Evolutionary conservation across 2,113 vertebrate species (phyloP).

Genomic region (Eira barbara): DNA sequence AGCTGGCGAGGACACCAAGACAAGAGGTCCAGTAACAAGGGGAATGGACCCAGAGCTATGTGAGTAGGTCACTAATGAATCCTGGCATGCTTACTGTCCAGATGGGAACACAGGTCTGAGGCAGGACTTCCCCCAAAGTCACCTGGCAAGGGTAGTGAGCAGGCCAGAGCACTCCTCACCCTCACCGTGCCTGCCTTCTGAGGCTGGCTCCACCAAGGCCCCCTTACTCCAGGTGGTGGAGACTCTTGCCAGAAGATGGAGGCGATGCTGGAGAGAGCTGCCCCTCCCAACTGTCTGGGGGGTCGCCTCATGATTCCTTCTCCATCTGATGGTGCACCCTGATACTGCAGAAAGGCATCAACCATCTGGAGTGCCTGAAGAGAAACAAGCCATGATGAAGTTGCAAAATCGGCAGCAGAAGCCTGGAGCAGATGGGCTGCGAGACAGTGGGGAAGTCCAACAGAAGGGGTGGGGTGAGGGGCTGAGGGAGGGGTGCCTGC

Average conservation of each 20-base stretch:
- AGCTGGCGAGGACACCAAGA: background rate
- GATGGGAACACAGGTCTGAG: background rate
- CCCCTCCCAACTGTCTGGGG: background rate
- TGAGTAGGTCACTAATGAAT: background rate
- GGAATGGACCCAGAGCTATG: background rate
- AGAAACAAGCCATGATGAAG: conserved; percentile 22
- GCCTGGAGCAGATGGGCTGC: conserved; percentile 42
- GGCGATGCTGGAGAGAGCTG: background rate
- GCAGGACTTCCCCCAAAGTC: background rate
- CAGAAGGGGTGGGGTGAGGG: background rate
- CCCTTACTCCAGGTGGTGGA: background rate
- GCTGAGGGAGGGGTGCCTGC: accelerated
- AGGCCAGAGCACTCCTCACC: background rate
- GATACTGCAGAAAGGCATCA: background rate
- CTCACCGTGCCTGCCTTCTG: background rate
- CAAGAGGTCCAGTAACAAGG: background rate
- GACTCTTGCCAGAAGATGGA: background rate
- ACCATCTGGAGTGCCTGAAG: conserved; percentile 48
- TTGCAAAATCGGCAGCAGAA: conserved; percentile 16
- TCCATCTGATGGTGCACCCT: background rate
- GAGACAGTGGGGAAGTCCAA: background rate
- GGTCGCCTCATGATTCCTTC: background rate
- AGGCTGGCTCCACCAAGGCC: background rate
- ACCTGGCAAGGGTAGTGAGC: background rate
- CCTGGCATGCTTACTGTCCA: background rate